These are phyloP conservation scores for Gambusia holbrooki DNA, from an alignment of 2,113 vertebrate species.

Conservation along the genomic window DNA sequence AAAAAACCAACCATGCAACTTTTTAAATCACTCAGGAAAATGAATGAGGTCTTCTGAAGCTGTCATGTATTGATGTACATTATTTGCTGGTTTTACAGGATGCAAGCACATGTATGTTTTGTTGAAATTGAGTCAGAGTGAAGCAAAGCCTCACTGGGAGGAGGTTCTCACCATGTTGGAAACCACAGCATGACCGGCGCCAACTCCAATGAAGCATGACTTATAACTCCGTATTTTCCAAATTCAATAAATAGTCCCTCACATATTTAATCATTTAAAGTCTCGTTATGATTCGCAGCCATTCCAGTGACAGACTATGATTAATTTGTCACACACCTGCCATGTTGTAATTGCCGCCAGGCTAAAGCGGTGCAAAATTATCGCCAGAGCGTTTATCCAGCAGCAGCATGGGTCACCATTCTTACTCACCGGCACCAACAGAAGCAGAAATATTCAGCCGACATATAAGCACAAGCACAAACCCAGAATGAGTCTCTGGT, in stretches of 20 bases:
- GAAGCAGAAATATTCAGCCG: slow-evolving; percentile 62
- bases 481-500: slow-evolving; percentile 42
- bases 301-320: slow-evolving; percentile 26
- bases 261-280: slow-evolving; percentile 63
- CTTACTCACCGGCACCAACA: slow-evolving; percentile 41
- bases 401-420: slow-evolving; percentile 23
- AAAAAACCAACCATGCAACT: not conserved
- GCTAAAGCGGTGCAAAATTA: slow-evolving; percentile 36
- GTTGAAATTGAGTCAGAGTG: slow-evolving; percentile 42
- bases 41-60: slow-evolving; percentile 9
- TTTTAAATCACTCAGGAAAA: slow-evolving; percentile 11
- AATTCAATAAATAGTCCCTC: slow-evolving; percentile 67
- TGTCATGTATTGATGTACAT: slow-evolving; percentile 4
- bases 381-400: slow-evolving; percentile 46
- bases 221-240: slow-evolving; percentile 58
- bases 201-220: slow-evolving; percentile 65
- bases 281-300: slow-evolving; percentile 57
- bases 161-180: slow-evolving; percentile 58
- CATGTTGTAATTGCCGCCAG: slow-evolving; percentile 30
- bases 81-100: slow-evolving; percentile 17
- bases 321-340: slow-evolving; percentile 35
- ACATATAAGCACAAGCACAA: slow-evolving; percentile 39
- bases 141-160: slow-evolving; percentile 38
- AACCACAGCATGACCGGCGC: slow-evolving; percentile 52
- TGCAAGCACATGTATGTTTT: slow-evolving; percentile 32